Evolutionary conservation across 2,113 vertebrate genomes (phyloP), one percentile per base, ranked within the genome.

Genomic region (Stercorarius parasiticus): DNA sequence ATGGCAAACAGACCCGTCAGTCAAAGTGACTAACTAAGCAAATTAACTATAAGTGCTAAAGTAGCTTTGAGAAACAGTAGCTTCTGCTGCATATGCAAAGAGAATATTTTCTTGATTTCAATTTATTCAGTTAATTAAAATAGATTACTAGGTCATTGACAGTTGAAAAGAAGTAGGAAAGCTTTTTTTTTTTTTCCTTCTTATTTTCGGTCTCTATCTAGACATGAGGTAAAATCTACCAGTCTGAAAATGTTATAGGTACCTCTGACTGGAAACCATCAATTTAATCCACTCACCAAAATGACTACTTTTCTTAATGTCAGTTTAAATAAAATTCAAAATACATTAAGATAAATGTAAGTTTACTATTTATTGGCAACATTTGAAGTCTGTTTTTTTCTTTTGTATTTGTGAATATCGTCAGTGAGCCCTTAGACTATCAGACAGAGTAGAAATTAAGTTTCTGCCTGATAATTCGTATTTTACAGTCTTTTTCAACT

Each of bases 141-240:
- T 21, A 36, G n/a, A 13, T 45, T 49, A 15, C 4, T 32, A 52
- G 42, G 34, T 88, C 32, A 79, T 59, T 64, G 6, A 64, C 23
- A 59, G 17, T 11, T 83, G 8, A 73, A 77, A 83, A 82, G 5
- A 49, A 26, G 10, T 18, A 62, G 12, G 16, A 80, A 83, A 83
- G 6, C 0, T 2, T 70, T 32, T 38, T 53, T 50, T 30, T 13
- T 18, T 38, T 4, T 34, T 18, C 2, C 2, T 32, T 30, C 1
- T 43, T 78, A 20, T 32, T 72, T 67, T 67, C 18, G 34, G 3
- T 58, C 7, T 58, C 18, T 49, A 30, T 16, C 5, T 19, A 56
- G 10, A 86, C 36, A 11, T 64, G 16, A 91, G 27, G 7, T 45
- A 77, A 95, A 73, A 66, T 42, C 14, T 32, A 58, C 6, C 5